Conservation (phyloP, 2,888 invertebrate species). For the Spisula solida region DNA sequence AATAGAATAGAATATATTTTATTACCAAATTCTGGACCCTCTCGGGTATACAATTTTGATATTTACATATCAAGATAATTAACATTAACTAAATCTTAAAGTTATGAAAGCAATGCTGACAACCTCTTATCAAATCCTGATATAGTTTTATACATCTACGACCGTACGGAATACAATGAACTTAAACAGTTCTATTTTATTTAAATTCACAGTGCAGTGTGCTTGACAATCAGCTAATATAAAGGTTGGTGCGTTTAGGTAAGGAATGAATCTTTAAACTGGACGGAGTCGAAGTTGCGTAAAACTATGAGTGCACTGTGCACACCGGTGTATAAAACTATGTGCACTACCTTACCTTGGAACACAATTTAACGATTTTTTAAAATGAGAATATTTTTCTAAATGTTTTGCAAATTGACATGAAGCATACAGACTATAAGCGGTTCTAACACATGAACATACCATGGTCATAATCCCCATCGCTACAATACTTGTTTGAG, state of each 20-base stretch:
- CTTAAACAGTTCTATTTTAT: no score
- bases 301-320: background rate
- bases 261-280: background rate
- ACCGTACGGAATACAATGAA: no score
- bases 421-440: background rate
- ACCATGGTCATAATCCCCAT: conserved; percentile 84
- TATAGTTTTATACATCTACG: no score
- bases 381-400: no score
- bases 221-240: no score
- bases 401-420: no score
- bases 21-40: no score
- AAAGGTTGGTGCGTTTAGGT: background rate
- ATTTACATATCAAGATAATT: no score
- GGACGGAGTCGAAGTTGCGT: background rate
- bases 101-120: background rate
- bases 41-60: no score
- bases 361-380: no score
- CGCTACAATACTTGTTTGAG: conserved; percentile 92
- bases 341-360: background rate
- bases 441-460: conserved; percentile 35
- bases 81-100: background rate
- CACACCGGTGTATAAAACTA: background rate
- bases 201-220: no score
- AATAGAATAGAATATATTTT: no score
- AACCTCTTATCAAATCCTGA: background rate